phyloP scores from a whole-genome alignment of 2,888 invertebrate genomes.

The Drosophila borborema region DNA sequence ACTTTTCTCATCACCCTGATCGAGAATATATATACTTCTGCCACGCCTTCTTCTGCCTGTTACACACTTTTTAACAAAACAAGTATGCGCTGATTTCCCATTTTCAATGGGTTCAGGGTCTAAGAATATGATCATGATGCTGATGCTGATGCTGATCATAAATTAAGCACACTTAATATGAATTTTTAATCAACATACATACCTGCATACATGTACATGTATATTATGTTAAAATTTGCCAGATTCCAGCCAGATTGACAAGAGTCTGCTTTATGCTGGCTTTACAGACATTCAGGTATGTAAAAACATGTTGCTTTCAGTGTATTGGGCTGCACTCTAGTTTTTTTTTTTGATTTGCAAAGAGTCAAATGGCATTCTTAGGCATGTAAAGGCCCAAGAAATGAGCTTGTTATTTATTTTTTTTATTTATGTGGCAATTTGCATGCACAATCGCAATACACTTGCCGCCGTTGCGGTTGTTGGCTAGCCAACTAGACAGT shows the following conservation, averaged over 20 bases:
- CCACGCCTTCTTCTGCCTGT: too few species aligned
- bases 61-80: too few species aligned
- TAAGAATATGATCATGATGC: not conserved
- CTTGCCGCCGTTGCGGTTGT: conserved; percentile 8
- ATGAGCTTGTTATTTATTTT: conserved; percentile 33
- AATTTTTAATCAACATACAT: not conserved
- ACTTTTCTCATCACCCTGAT: too few species aligned
- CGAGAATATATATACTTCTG: too few species aligned
- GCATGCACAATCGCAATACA: conserved; percentile 33
- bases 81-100: too few species aligned
- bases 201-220: not conserved
- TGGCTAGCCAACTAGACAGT: not conserved
- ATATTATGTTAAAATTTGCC: not conserved
- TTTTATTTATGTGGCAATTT: conserved; percentile 40
- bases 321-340: not conserved
- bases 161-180: not conserved
- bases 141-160: not conserved
- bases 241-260: not conserved
- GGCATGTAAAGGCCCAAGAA: conserved; percentile 4
- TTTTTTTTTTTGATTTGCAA: not conserved
- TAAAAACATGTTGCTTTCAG: not conserved
- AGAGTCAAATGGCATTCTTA: conserved; percentile 11
- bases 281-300: not conserved
- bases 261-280: not conserved
- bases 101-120: too few species aligned